Conservation (phyloP, 2,113 vertebrate species). For the Dascyllus trimaculatus region DNA sequence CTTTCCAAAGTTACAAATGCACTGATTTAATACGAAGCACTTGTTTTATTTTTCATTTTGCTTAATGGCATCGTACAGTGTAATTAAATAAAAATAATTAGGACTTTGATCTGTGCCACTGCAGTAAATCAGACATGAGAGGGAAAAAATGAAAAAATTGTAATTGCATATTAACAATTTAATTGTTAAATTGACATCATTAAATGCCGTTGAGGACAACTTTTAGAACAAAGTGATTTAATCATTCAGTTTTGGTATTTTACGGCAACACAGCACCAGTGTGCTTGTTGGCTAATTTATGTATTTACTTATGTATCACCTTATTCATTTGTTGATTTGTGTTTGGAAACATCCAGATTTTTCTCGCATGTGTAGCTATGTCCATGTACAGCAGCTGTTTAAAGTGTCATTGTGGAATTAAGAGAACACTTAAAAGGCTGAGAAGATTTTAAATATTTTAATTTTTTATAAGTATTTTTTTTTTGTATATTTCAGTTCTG, state of each 20-base stretch:
- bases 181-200: too few species aligned
- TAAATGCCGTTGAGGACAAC: too few species aligned
- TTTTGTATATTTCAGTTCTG: background rate
- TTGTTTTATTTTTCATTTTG: background rate
- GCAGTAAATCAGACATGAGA: too few species aligned
- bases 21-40: background rate
- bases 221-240: too few species aligned
- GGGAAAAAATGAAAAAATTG: too few species aligned
- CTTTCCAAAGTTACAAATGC: background rate
- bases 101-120: too few species aligned
- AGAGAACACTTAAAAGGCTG: background rate
- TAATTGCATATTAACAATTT: too few species aligned
- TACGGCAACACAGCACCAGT: background rate
- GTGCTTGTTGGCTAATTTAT: background rate
- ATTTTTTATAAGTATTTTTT: background rate
- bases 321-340: background rate
- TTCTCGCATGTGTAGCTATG: background rate
- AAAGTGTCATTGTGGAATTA: background rate
- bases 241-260: background rate
- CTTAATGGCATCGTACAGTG: too few species aligned
- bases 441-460: too few species aligned
- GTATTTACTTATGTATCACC: background rate
- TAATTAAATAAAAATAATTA: too few species aligned
- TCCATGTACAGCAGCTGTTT: too few species aligned
- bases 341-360: background rate